These are phyloP conservation scores for Cryptocheilus praepositus DNA, from an alignment of 2,888 invertebrate species.

Conservation along the genomic window DNA sequence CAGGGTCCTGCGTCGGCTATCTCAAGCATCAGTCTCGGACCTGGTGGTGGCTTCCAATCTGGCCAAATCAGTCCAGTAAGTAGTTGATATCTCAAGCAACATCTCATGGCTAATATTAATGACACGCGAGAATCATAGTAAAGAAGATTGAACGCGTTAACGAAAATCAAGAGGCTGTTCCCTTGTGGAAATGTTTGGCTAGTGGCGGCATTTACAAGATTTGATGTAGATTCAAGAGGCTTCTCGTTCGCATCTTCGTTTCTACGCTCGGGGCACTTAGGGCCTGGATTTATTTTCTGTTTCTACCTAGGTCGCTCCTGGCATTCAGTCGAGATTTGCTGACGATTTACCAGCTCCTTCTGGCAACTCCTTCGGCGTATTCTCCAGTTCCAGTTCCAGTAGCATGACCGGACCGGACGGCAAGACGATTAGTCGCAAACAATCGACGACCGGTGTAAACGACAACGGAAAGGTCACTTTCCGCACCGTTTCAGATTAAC, in stretches of 20 bases:
- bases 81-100: conserved; percentile 11
- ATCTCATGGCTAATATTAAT: no score
- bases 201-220: no score
- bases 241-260: background rate
- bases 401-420: conserved; percentile 79
- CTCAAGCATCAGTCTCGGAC: conserved; percentile 56
- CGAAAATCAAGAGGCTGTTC: no score
- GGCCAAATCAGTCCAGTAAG: conserved; percentile 64
- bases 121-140: no score
- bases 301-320: conserved; percentile 53
- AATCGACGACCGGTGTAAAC: conserved; percentile 82
- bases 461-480: conserved; percentile 84
- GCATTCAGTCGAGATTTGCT: conserved; percentile 66
- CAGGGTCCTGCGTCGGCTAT: conserved; percentile 42
- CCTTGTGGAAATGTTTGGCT: no score
- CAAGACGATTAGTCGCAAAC: conserved; percentile 76
- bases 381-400: conserved; percentile 80
- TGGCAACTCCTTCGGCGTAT: conserved; percentile 76
- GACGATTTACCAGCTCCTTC: conserved; percentile 59
- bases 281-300: background rate
- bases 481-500: conserved; percentile 77
- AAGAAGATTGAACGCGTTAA: no score
- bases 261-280: background rate
- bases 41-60: conserved; percentile 60
- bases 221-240: no score